Evolutionary conservation across 2,797 vertebrate species (phyloP).

Genomic region (Anguilla obscura): DNA sequence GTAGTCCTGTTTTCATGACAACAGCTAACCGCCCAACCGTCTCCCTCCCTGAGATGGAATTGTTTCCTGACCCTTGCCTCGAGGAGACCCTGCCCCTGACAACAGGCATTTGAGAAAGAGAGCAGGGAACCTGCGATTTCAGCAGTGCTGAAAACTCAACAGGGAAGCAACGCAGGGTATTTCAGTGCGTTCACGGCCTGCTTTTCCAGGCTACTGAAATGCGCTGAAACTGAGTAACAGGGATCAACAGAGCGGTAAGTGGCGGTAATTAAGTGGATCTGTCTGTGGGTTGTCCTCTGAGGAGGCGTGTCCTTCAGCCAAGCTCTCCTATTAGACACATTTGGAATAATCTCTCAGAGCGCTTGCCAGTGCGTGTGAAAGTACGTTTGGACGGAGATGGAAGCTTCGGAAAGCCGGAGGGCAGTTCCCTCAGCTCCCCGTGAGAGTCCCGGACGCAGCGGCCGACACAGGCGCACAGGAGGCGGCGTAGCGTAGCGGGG

Average conservation of each 20-base stretch:
- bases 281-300: background rate
- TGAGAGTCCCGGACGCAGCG: background rate
- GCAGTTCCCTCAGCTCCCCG: background rate
- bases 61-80: conserved; percentile 17
- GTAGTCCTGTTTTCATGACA: background rate
- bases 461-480: background rate
- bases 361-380: background rate
- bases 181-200: background rate
- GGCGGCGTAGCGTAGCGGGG: background rate
- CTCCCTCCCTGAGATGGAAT: background rate
- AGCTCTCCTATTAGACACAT: background rate
- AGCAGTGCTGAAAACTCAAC: background rate
- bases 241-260: background rate
- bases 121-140: background rate
- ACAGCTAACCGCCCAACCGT: conserved; percentile 4
- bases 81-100: background rate
- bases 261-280: background rate
- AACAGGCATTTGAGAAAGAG: background rate
- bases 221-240: background rate
- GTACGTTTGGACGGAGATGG: background rate
- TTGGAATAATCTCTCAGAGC: background rate
- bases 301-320: background rate
- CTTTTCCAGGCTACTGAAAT: background rate
- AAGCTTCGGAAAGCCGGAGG: background rate
- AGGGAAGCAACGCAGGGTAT: background rate